Base-by-base conservation (phyloP, 2,888 invertebrate species). In the Monoplex corrugatus region DNA sequence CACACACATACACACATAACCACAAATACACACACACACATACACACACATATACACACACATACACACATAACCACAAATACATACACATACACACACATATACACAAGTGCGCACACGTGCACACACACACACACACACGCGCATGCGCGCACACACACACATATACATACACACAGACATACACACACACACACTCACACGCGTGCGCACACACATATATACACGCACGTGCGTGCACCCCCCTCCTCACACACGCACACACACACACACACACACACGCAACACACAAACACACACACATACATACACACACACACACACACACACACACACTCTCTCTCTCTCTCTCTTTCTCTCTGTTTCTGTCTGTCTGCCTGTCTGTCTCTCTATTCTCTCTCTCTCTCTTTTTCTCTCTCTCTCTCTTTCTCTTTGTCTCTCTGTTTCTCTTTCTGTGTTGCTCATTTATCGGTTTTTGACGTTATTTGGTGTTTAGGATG, bases 31-130 rank as follows among this genome's bases (percentile, higher is more conserved):
- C 44, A 82, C 28, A 28, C 82, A 82, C 40, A 82, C 0, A n/a
- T 23, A 45, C 80, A 38, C 38, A 80, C 35, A 38, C 80, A 80
- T 2, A 23, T 50, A 13, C 50, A 19, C 40, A 40, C 78, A 19
- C 35, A n/a, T 0, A 80, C 78, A 80, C 78, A 80, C 78, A 43
- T 40, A 40, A 16, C 38, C 78, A 80, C 43, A n/a, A 13, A 80
- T 23, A 80, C 78, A 80, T 6, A 43, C 43, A 80, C 78, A 80
- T 28, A 8, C 78, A 80, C 82, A 32, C 82, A 82, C 82, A 45
- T 45, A 45, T 45, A n/a, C 45, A 28, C 45, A 45, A 44, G n/a
- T 45, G 19, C 82, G 10, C 82, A 2, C 82, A 35, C 5, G 5
- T 28, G 10, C 32, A 45, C 80, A n/a, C 43, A 44, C 82, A 16